These are phyloP conservation scores for Cotesia glomerata DNA, from an alignment of 1,140 invertebrate species.

Conservation along the genomic window DNA sequence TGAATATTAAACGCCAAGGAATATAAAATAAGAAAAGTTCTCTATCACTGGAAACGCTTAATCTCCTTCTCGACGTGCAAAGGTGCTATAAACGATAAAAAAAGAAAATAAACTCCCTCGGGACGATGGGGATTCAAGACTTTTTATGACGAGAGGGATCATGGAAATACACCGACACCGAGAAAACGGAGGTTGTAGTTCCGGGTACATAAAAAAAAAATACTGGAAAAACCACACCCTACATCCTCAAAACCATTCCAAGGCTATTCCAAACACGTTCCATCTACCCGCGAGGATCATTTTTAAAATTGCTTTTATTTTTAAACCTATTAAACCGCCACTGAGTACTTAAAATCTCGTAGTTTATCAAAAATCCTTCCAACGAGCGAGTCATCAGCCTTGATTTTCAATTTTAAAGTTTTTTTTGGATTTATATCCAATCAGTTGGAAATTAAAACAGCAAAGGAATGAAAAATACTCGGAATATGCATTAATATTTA, in stretches of 20 bases:
- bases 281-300: conserved; percentile 3
- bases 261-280: conserved; percentile 17
- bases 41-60: conserved; percentile 15
- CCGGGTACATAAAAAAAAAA: conserved; percentile 21
- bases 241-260: conserved; percentile 1
- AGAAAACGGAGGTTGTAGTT: neutral
- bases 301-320: conserved; percentile 6
- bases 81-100: conserved; percentile 25
- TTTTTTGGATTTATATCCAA: no score
- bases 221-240: conserved; percentile 13
- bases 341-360: neutral
- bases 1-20: neutral
- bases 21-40: conserved; percentile 8
- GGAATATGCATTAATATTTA: neutral
- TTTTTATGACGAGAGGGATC: conserved; percentile 18
- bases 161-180: conserved; percentile 9
- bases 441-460: neutral
- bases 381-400: no score
- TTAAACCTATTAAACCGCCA: conserved; percentile 10
- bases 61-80: conserved; percentile 21
- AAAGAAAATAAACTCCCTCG: neutral
- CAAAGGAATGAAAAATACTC: neutral
- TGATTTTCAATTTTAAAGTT: no score
- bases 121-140: conserved; percentile 10
- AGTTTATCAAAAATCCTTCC: neutral